phyloP scores from a whole-genome alignment of 2,113 vertebrate genomes.

The Periophthalmodon schlosseri region DNA sequence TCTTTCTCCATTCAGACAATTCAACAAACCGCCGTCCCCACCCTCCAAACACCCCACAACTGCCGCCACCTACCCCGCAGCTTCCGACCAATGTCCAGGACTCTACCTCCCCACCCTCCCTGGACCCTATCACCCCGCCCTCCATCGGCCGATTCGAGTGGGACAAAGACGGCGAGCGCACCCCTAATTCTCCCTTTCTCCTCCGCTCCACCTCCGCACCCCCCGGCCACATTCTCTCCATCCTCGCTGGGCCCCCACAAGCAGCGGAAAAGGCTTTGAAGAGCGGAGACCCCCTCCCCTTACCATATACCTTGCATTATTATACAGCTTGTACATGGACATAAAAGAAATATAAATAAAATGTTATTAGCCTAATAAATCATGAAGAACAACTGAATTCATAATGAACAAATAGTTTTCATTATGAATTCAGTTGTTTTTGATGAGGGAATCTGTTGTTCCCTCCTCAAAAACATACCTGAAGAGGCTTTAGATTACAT shows the following conservation, averaged over 20 bases:
- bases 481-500: too few relatives aligned
- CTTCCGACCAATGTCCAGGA: slow-evolving; percentile 68
- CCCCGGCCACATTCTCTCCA: slow-evolving; percentile 68
- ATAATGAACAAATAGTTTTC: too few relatives aligned
- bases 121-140: slow-evolving; percentile 32
- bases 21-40: slow-evolving; percentile 28
- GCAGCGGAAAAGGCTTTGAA: slow-evolving; percentile 75
- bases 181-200: slow-evolving; percentile 75
- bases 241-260: slow-evolving; percentile 62
- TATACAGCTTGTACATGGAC: slow-evolving; percentile 53
- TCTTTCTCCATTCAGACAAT: slow-evolving; percentile 70
- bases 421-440: too few relatives aligned
- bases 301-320: slow-evolving; percentile 61
- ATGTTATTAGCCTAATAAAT: too few relatives aligned
- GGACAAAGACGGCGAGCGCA: slow-evolving; percentile 73
- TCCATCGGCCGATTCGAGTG: slow-evolving; percentile 57
- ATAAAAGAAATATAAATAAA: background rate
- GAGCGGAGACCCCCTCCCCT: slow-evolving; percentile 53
- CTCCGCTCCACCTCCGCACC: slow-evolving; percentile 45
- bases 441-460: too few relatives aligned
- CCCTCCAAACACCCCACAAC: slow-evolving; percentile 24
- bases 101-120: slow-evolving; percentile 73
- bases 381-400: too few relatives aligned
- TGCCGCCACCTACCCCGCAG: slow-evolving; percentile 61
- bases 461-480: too few relatives aligned